Percentiles rank a stretch among this genome's conserved stretches.
These are phyloP conservation scores for Podabrus alpinus DNA, from an alignment of 2,888 invertebrate species.

Conservation along the genomic window DNA sequence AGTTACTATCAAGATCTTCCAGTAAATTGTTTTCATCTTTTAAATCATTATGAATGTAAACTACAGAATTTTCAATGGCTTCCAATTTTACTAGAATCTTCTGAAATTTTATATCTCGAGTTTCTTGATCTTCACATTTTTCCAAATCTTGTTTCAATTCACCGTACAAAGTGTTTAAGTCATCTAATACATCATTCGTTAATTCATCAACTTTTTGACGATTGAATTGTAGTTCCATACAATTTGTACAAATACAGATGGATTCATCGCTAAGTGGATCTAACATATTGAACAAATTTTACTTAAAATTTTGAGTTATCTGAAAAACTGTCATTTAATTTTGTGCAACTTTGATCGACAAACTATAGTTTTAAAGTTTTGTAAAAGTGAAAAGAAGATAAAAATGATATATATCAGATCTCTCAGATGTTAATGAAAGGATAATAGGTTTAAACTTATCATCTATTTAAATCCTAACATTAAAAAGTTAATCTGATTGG, in stretches of 20 bases:
- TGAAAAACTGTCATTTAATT: background rate
- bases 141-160: background rate
- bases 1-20: background rate
- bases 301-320: background rate
- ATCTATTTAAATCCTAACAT: too few species aligned
- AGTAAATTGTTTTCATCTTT: background rate
- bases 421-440: too few species aligned
- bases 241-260: background rate
- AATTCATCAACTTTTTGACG: background rate
- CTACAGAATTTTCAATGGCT: background rate
- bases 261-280: background rate
- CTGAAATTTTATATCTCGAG: background rate
- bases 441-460: too few species aligned
- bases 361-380: background rate
- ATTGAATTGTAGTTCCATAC: background rate
- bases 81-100: background rate
- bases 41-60: background rate
- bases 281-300: background rate
- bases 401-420: too few species aligned
- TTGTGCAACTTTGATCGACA: background rate
- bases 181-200: background rate
- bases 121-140: background rate
- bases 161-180: background rate
- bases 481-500: too few species aligned
- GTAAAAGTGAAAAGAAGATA: too few species aligned